Evolutionary conservation across 2,113 vertebrate species (phyloP), one percentile per base, ranked within the genome.

Genomic region (Hemibagrus wyckioides): DNA sequence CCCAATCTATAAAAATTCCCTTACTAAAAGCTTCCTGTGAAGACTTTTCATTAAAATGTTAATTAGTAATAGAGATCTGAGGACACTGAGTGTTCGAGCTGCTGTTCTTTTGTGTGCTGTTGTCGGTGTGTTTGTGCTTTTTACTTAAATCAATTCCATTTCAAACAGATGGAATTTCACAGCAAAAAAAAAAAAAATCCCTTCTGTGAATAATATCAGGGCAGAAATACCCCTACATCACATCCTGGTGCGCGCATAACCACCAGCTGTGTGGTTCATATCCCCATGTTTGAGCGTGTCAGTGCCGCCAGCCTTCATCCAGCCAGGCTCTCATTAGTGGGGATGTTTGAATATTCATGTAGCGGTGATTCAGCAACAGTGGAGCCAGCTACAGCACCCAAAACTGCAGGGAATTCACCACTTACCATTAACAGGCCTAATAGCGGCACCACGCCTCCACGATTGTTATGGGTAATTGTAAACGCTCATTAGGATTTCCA

Each of bases 391-490:
- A 76, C 67, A 30, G 89, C 87, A 88, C 89, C 89, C 87, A 90
- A 86, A 90, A 90, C 89, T 90, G 87, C 65, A 69, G 89, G 89
- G 89, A 90, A 85, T 90, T 88, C 85, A 87, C 82, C 87, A 88
- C 85, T 90, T 90, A 86, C 67, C 89, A 90, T 90, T 90, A 90
- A 87, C 82, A 87, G 89, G 85, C 82, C 87, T 90, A 90, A 90
- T 88, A 88, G 83, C 82, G 80, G 87, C 89, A 87, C 85, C 89
- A 90, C 85, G 89, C 89, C 89, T 85, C 82, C 52, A 30, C 14
- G 59, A 90, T 90, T 88, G 87, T 90, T 90, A 90, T 77, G 87
- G 89, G 87, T 90, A 88, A 88, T 90, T 88, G 85, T 88, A 88
- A 86, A 71, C 9, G 50, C 85, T 87, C 87, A 90, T 90, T 90